Evolutionary conservation across 2,797 vertebrate genomes (phyloP).

Genomic region (Pseudomugil gertrudae): DNA sequence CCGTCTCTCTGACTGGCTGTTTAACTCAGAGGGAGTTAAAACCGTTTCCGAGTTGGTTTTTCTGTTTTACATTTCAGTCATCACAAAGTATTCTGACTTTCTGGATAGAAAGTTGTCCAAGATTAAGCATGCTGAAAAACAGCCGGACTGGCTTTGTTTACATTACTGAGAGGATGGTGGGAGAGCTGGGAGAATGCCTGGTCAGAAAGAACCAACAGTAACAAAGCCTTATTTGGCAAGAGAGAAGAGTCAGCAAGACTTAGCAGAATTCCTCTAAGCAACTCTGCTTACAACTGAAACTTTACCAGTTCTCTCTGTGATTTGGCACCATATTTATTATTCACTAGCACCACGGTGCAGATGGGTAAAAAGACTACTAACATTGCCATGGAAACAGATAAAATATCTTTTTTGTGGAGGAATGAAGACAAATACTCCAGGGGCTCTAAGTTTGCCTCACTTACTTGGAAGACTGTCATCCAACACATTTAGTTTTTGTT

Average conservation of each 20-base stretch:
- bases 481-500: slow-evolving; percentile 2
- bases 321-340: neutral
- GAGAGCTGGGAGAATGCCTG: slow-evolving; percentile 23
- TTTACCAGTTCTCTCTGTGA: neutral
- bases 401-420: neutral
- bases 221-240: slow-evolving; percentile 67
- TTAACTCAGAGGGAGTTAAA: neutral
- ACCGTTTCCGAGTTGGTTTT: slow-evolving; percentile 1
- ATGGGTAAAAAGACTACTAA: slow-evolving; percentile 14
- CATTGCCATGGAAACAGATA: slow-evolving; percentile 39
- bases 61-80: slow-evolving; percentile 19
- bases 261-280: slow-evolving; percentile 13
- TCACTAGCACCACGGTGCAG: neutral
- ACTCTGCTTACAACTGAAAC: slow-evolving; percentile 1
- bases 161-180: slow-evolving; percentile 21
- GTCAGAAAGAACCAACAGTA: slow-evolving; percentile 16
- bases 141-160: slow-evolving; percentile 52
- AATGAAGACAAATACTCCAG: neutral
- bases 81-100: slow-evolving; percentile 38
- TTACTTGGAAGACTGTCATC: neutral
- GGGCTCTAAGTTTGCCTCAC: neutral
- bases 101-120: slow-evolving; percentile 12
- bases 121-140: slow-evolving; percentile 19
- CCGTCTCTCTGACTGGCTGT: neutral
- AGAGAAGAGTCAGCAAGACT: slow-evolving; percentile 21